Evolutionary conservation across 2,888 invertebrate species (phyloP).

Genomic region (Melieria picta): DNA sequence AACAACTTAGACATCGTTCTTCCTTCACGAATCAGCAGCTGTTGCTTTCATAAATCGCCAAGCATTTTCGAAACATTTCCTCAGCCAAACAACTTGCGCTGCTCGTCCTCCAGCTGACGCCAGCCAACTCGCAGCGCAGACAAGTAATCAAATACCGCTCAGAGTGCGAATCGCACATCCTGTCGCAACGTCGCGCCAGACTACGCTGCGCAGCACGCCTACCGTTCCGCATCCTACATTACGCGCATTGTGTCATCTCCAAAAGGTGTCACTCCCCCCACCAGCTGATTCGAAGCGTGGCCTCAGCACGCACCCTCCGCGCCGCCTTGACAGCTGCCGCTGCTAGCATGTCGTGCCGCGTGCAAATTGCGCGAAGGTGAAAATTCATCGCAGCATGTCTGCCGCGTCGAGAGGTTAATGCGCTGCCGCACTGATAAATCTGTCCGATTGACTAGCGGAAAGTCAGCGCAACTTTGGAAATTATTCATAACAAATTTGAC

Average conservation of each 20-base stretch:
- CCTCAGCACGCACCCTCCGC: conserved; percentile 17
- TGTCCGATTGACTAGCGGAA: not conserved
- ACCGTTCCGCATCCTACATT: not conserved
- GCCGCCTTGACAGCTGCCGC: conserved; percentile 23
- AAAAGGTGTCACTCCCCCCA: conserved; percentile 26
- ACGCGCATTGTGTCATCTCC: conserved; percentile 15
- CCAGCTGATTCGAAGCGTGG: conserved; percentile 20
- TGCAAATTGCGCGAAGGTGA: not conserved
- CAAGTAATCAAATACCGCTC: conserved; percentile 30
- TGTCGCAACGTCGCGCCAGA: not conserved
- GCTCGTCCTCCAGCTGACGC: too few relatives aligned
- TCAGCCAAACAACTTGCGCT: too few relatives aligned
- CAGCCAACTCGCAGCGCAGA: not conserved
- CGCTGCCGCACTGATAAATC: not conserved
- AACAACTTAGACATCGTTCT: too few relatives aligned
- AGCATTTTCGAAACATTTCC: too few relatives aligned
- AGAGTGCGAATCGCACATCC: conserved; percentile 15
- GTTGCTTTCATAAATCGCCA: too few relatives aligned
- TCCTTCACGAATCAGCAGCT: too few relatives aligned
- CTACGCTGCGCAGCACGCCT: too few relatives aligned
- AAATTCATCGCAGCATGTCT: not conserved
- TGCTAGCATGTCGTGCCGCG: not conserved
- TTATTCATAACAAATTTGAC: conserved; percentile 29
- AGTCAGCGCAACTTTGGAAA: not conserved
- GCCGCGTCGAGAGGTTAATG: not conserved